A percentile compares a stretch with the other conserved stretches of the same genome.
Evolutionary conservation across 37 sponge, comb jelly and placozoan genomes (phyloP).

Genomic region (Cladorhizidae sp.): DNA sequence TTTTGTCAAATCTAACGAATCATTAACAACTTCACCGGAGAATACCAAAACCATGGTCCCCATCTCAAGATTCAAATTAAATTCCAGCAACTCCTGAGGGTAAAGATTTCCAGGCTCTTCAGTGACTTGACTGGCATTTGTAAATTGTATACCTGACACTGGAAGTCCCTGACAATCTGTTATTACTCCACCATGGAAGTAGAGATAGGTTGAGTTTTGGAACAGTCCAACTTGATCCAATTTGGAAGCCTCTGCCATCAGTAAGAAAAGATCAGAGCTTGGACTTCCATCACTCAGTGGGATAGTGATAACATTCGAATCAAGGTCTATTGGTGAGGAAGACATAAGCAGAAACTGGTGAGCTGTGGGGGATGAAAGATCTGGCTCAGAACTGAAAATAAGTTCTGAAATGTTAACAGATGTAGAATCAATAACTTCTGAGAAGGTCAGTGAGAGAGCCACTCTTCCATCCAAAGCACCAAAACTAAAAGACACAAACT

Average conservation of each 20-base stretch:
- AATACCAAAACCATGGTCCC: slow-evolving; percentile 61
- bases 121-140: slow-evolving; percentile 27
- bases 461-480: slow-evolving; percentile 73
- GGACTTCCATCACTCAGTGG: slow-evolving; percentile 48
- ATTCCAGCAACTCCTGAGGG: slow-evolving; percentile 65
- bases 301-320: slow-evolving; percentile 62
- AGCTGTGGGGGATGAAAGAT: slow-evolving; percentile 13
- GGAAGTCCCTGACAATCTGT: slow-evolving; percentile 69
- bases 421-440: slow-evolving; percentile 64
- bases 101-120: slow-evolving; percentile 61
- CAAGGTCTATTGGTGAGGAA: slow-evolving; percentile 9
- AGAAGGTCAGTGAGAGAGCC: slow-evolving; percentile 73
- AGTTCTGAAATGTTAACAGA: slow-evolving; percentile 58
- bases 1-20: slow-evolving; percentile 59
- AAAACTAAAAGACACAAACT: slow-evolving; percentile 66
- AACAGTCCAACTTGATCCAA: slow-evolving; percentile 7
- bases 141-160: slow-evolving; percentile 23
- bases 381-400: slow-evolving; percentile 31
- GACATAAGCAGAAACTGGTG: slow-evolving; percentile 40
- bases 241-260: not conserved
- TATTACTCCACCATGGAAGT: slow-evolving; percentile 34
- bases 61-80: slow-evolving; percentile 71
- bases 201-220: slow-evolving; percentile 62
- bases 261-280: slow-evolving; percentile 40
- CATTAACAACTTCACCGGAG: slow-evolving; percentile 41